phyloP scores from a whole-genome alignment of 2,797 vertebrate genomes.

The Heterohyrax brucei region DNA sequence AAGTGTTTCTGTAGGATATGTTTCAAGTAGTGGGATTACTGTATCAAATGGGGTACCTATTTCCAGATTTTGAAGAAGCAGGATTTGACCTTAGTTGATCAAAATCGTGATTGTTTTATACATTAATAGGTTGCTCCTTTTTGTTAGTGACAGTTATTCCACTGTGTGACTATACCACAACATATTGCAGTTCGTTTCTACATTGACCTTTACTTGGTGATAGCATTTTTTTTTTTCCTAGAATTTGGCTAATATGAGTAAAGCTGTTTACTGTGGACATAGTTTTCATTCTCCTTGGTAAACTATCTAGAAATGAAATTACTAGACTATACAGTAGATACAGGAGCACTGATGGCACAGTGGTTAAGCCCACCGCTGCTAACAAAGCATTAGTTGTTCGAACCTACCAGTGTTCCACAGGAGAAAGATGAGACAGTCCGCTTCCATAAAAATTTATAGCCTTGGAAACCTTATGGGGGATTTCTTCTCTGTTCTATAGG shows the following conservation, averaged over 20 bases:
- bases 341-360: too few species aligned
- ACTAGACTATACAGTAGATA: background rate
- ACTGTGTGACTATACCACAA: background rate
- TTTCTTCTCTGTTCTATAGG: too few species aligned
- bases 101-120: background rate
- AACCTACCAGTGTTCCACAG: too few species aligned
- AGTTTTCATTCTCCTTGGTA: slow-evolving; percentile 25
- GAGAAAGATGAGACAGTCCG: too few species aligned
- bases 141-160: background rate
- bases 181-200: background rate
- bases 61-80: too few species aligned
- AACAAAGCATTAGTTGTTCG: too few species aligned
- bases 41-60: too few species aligned
- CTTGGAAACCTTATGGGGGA: too few species aligned
- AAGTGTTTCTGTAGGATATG: too few species aligned
- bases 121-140: background rate
- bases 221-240: background rate
- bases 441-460: too few species aligned
- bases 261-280: background rate
- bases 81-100: slow-evolving; percentile 1
- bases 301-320: background rate
- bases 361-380: too few species aligned
- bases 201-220: background rate
- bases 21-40: too few species aligned
- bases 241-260: background rate